A percentile compares a stretch with the other conserved stretches of the same genome.
Evolutionary conservation across 1,140 invertebrate species (phyloP).

Genomic region (Hypsibius dujardini): DNA sequence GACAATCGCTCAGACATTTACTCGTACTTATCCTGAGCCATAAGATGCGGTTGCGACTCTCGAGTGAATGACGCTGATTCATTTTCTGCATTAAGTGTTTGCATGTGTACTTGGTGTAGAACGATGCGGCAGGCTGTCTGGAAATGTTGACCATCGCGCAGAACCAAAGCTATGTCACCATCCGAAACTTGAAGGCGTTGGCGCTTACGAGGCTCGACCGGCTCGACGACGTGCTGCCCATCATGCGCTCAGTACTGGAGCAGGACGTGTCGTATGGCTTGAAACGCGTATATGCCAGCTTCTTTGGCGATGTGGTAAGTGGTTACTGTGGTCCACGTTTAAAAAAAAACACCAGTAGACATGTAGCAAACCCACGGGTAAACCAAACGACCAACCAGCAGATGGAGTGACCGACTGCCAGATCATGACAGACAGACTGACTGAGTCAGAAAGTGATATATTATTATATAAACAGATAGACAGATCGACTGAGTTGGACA

Average conservation of each 20-base stretch:
- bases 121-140: slow-evolving; percentile 44
- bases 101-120: slow-evolving; percentile 25
- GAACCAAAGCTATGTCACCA: slow-evolving; percentile 43
- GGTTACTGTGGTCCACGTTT: neutral
- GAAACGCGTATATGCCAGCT: slow-evolving; percentile 19
- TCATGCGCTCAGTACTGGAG: slow-evolving; percentile 41
- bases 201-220: slow-evolving; percentile 43
- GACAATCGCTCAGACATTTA: too few species aligned
- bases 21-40: neutral
- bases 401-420: neutral
- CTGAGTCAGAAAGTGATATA: neutral
- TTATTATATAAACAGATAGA: neutral
- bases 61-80: neutral
- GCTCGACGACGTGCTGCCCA: slow-evolving; percentile 44
- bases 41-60: neutral
- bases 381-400: neutral
- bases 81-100: neutral
- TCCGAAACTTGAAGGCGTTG: slow-evolving; percentile 46
- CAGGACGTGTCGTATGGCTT: slow-evolving; percentile 33
- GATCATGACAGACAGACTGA: neutral
- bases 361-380: slow-evolving; percentile 12
- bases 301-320: slow-evolving; percentile 23
- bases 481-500: neutral
- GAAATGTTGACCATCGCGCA: slow-evolving; percentile 42
- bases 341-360: neutral